Conservation (phyloP, 1,140 invertebrate species). For the Procambarus virginalis region DNA sequence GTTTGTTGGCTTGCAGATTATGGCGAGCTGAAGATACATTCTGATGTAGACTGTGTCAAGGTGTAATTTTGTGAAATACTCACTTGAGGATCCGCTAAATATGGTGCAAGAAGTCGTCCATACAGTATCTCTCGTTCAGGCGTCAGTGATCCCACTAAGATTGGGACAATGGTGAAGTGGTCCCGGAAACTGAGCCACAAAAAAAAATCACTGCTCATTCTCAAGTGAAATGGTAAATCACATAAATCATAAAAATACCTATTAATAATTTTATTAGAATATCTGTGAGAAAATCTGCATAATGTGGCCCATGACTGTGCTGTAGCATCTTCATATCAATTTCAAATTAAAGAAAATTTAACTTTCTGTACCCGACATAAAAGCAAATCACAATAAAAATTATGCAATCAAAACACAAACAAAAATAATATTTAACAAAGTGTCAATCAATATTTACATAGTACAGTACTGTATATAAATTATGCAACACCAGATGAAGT, state of each 20-base stretch:
- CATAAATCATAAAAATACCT: neutral
- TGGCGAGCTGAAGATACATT: neutral
- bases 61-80: neutral
- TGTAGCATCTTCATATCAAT: too few species aligned
- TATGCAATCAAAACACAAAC: too few species aligned
- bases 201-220: constrained; percentile 1
- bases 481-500: too few species aligned
- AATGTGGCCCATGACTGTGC: too few species aligned
- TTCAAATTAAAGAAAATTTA: too few species aligned
- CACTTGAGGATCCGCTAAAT: constrained; percentile 80
- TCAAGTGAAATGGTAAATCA: neutral
- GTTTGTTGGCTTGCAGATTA: neutral
- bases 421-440: too few species aligned
- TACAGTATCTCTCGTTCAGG: constrained; percentile 92
- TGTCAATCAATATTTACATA: too few species aligned
- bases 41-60: neutral
- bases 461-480: too few species aligned
- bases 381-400: too few species aligned
- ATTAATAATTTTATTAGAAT: neutral
- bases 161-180: constrained; percentile 95
- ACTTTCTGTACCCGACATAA: too few species aligned
- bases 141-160: constrained; percentile 95
- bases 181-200: constrained; percentile 80
- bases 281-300: neutral
- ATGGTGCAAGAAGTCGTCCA: constrained; percentile 90